These are phyloP conservation scores for Acinonyx jubatus DNA, from an alignment of 2,113 vertebrate species.

Conservation along the genomic window DNA sequence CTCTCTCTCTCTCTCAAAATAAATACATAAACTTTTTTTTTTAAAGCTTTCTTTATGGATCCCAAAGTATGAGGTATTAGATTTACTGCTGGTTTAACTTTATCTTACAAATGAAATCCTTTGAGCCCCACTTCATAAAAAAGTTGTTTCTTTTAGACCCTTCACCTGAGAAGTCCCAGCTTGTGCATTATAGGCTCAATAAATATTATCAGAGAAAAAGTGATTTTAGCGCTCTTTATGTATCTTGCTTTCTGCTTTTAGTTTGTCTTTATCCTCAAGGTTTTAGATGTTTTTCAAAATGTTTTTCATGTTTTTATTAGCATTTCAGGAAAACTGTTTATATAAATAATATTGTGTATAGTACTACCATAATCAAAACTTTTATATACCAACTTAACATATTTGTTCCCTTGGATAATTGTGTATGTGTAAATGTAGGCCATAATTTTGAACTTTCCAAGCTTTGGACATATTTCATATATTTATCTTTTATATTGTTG, in stretches of 20 bases:
- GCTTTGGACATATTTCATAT: background rate
- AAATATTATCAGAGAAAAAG: background rate
- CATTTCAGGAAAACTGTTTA: background rate
- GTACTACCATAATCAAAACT: background rate
- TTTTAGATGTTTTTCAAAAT: background rate
- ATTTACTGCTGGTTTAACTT: background rate
- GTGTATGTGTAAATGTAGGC: background rate
- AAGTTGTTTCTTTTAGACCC: background rate
- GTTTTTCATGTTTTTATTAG: background rate
- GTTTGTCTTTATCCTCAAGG: background rate
- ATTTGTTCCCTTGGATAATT: background rate
- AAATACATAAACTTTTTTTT: no score
- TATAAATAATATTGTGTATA: background rate
- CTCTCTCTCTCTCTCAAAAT: no score
- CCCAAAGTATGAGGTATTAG: background rate
- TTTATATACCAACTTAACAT: background rate
- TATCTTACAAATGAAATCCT: background rate
- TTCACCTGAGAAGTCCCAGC: background rate
- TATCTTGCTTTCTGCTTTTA: constrained; percentile 19
- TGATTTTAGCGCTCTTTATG: background rate
- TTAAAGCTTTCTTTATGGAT: background rate
- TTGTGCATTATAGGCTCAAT: background rate
- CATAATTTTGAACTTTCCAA: background rate
- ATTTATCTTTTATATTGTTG: background rate
- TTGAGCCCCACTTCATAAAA: background rate